Evolutionary conservation across 2,888 invertebrate genomes (phyloP).

Genomic region (Spisula solida): DNA sequence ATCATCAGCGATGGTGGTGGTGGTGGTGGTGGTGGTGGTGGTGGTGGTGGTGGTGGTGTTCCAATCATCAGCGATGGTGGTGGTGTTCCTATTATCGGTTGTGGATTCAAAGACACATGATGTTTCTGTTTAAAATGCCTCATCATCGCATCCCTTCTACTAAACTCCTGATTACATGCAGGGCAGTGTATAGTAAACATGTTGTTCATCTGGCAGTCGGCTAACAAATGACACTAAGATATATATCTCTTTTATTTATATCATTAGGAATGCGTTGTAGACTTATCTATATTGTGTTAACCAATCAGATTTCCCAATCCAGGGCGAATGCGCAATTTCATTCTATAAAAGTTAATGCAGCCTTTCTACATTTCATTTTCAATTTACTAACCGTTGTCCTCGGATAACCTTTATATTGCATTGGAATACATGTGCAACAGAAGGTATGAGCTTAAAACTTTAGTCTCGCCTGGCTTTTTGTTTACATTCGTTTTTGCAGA

Average conservation of each 20-base stretch:
- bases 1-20: too few species aligned
- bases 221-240: conserved; percentile 35
- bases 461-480: conserved; percentile 23
- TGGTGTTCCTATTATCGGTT: neutral
- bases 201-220: conserved; percentile 25
- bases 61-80: neutral
- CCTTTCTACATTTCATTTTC: neutral
- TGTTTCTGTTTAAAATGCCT: conserved; percentile 34
- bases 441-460: neutral
- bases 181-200: conserved; percentile 50
- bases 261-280: neutral
- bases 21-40: conserved; percentile 26
- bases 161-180: conserved; percentile 45
- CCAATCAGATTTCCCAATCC: neutral
- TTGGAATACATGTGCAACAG: neutral
- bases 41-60: conserved; percentile 20
- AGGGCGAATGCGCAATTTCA: neutral
- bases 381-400: neutral
- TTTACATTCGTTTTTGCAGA: neutral
- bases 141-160: conserved; percentile 36
- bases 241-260: conserved; percentile 30
- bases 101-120: neutral
- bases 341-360: neutral
- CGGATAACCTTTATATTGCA: neutral
- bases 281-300: neutral